phyloP scores from a whole-genome alignment of 2,113 vertebrate species.

The Microcebus ravelobensis region DNA sequence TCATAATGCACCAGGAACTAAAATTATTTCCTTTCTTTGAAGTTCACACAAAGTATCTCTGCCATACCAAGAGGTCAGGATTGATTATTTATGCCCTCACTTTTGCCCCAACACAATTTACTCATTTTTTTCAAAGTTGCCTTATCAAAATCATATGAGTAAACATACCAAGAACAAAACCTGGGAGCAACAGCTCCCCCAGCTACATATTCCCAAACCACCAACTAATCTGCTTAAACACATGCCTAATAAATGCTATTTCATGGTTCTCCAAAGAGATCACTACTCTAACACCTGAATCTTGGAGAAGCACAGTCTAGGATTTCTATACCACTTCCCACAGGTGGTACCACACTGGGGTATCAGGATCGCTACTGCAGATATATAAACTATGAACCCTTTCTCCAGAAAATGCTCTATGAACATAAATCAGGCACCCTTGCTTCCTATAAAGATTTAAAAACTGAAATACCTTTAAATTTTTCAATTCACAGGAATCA shows the following conservation, averaged over 20 bases:
- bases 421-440: background rate
- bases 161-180: constrained; percentile 26
- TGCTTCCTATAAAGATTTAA: constrained; percentile 23
- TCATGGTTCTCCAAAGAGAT: background rate
- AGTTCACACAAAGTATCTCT: background rate
- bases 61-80: background rate
- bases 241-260: background rate
- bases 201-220: background rate
- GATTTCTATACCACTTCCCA: background rate
- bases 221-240: background rate
- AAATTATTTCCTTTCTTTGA: background rate
- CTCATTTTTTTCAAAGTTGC: background rate
- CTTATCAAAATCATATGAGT: background rate
- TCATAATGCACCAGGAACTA: background rate
- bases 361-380: background rate
- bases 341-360: background rate
- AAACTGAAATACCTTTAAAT: constrained; percentile 82
- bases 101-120: background rate
- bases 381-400: background rate
- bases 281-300: background rate
- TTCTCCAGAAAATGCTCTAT: constrained; percentile 10
- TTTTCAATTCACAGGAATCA: constrained; percentile 65
- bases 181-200: background rate
- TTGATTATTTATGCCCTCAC: background rate
- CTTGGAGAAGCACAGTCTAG: background rate